Base-by-base conservation (phyloP, 1,140 invertebrate genomes). In the Cepaea nemoralis region DNA sequence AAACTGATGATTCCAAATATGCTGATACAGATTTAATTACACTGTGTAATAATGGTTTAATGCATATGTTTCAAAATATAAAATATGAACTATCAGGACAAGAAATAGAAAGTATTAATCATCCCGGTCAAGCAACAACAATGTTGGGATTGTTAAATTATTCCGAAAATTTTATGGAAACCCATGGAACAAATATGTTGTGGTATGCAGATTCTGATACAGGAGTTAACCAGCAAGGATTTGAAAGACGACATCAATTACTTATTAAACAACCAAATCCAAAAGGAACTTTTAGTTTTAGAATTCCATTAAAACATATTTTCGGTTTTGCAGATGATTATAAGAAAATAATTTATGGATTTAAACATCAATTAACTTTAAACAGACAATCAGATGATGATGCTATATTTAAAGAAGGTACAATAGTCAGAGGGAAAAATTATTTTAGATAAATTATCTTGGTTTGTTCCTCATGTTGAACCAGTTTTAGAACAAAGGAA, bases 291-390 rank as follows among this genome's bases (percentile, higher is more conserved):
- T 63, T 63, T 19, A 63, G 59, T 31, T 31, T 63, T 31, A 31
- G 16, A 63, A 16, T 63, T 63, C 59, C 59, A 2, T 63, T 63
- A 63, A 63, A 63, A 63, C 59, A 63, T 63, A 63, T 63, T 31
- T 63, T 63, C 33, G 59, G 59, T n/a, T n/a, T n/a, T n/a, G n/a
- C n/a, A n/a, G n/a, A n/a, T 63, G 59, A 63, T 31, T 31, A 63
- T 31, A 3, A 22, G 2, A 63, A 63, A 63, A 19, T 63, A 31
- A 31, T 63, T 63, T 63, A 63, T 31, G 59, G 59, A 6, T 63
- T 63, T 63, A 22, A 63, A 63, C 59, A 63, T 31, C 50, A 63
- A 63, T 27, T 63, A 31, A 31, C 59, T 31, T 31, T 63, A 31
- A 6, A 31, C 3, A 63, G n/a, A 63, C 2, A 31, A 63, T 31